Evolutionary conservation across 2,888 invertebrate species (phyloP), one percentile per base, ranked within the genome.

Genomic region (Troides oblongomaculatus): DNA sequence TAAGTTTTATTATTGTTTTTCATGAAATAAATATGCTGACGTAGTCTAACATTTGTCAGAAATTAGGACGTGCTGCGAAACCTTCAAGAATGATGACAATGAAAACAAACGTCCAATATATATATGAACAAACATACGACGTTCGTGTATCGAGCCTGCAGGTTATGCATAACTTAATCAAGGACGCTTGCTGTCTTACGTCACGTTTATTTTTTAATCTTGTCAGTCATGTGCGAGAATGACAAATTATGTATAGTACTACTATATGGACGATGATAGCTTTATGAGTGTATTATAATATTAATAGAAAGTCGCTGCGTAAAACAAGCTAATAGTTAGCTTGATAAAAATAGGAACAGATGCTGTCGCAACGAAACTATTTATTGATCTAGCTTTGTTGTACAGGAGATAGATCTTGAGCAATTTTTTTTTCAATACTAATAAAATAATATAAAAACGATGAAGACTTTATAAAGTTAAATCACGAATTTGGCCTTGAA

Each of bases 131-230:
- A 66, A 66, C 59, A 70, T 60, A 63, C 39, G 59, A n/a, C 4
- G 59, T 60, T 30, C 25, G 66, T 60, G 63, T 43, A 39, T 50
- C 66, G 46, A 53, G 64, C 57, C 66, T 66, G 62, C 66, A 70
- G 63, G 58, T 66, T 30, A 70, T 62, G 66, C 70, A 70, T 70
- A 70, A 70, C 63, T 70, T 70, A 70, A 53, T 25, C 66, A 70
- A 66, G 70, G 66, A 64, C 70, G 66, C 30, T 23, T 62, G 65
- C 18, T 36, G 66, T n/a, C 66, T 70, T 66, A 60, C 63, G 64
- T 70, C 70, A 70, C 66, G 60, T n/a, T 56, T 66, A 21, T 70
- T 66, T n/a, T 61, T 30, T 64, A 63, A 64, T 66, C 66, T 50
- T 59, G 66, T 66, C 66, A 66, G 59, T 66, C 66, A 30, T 53